A percentile compares a stretch with the other conserved stretches of the same genome.
These are phyloP conservation scores for Habropoda laboriosa DNA, from an alignment of 1,140 invertebrate genomes.

Conservation along the genomic window DNA sequence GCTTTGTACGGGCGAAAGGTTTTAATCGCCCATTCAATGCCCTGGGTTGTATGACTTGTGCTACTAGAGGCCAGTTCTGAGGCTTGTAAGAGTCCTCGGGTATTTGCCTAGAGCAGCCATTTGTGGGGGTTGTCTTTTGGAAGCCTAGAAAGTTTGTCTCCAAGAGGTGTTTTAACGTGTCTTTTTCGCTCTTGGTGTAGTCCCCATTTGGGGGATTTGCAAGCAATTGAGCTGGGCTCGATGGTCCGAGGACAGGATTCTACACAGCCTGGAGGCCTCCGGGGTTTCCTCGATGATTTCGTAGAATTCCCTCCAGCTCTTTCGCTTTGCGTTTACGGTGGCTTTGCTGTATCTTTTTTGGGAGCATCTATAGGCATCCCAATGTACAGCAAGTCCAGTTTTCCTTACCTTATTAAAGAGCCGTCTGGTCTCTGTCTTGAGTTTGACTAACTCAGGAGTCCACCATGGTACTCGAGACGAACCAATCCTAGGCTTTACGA, in stretches of 20 bases:
- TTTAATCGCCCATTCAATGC: slow-evolving; percentile 51
- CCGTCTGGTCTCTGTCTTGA: not conserved
- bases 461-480: not conserved
- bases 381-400: not conserved
- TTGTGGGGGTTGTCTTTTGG: not conserved
- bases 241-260: not conserved
- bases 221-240: not conserved
- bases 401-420: not conserved
- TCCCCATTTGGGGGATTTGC: not conserved
- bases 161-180: not conserved
- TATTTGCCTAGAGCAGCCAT: not conserved
- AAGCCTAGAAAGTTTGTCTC: not conserved
- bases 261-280: not conserved
- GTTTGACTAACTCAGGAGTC: not conserved
- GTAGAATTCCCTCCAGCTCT: not conserved
- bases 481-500: not conserved
- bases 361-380: not conserved
- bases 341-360: not conserved
- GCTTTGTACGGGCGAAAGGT: slow-evolving; percentile 59
- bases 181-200: not conserved
- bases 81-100: not conserved
- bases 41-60: slow-evolving; percentile 35
- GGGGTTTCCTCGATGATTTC: not conserved
- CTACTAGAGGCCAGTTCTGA: slow-evolving; percentile 19
- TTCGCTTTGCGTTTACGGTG: not conserved